Base-by-base conservation (phyloP, 23 tunicate species). In the Styela clava region DNA sequence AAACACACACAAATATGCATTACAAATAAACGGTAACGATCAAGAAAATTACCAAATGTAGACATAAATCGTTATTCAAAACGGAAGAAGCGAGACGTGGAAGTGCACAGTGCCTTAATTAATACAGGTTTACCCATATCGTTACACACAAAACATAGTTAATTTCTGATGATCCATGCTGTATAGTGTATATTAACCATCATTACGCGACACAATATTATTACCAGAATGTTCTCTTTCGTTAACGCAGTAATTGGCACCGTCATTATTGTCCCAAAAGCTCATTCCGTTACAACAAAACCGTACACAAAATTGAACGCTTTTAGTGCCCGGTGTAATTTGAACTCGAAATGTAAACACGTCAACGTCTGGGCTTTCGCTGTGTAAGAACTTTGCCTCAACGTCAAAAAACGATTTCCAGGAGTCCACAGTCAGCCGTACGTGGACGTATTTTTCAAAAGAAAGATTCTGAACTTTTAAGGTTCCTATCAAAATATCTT, bases 191-290 rank as follows among this genome's bases (percentile, higher is more conserved):
- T 44, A 44, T 44, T 44, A 44, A 7, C 12, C 56, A 44, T 44
- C 56, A 44, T 44, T 44, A 5, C 12, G 56, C 12, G 56, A 44
- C 12, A 44, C 9, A 44, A 44, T 12, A 44, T 44, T 44, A 44
- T 12, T 44, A 44, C 12, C 56, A 5, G 56, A 12, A 12, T 44
- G 12, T 21, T 71, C 35, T 21, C 77, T 26, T 21, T 5, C 32
- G 5, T 26, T 29, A 26, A 83, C 81, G 5, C 81, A 83, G 65
- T 83, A 83, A 34, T 83, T 73, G 28, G 19, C 22, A 31, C 79
- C 72, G 72, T 74, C 36, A 61, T 83, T 73, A 62, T 83, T 83
- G 52, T 83, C 86, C 86, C 86, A 83, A 62, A 24, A 83, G 18
- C 16, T 36, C n/a, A n/a, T 27, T 23, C 30, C 61, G 16, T 83